Evolutionary conservation across 2,113 vertebrate genomes (phyloP).

Genomic region (Heteronetta atricapilla): DNA sequence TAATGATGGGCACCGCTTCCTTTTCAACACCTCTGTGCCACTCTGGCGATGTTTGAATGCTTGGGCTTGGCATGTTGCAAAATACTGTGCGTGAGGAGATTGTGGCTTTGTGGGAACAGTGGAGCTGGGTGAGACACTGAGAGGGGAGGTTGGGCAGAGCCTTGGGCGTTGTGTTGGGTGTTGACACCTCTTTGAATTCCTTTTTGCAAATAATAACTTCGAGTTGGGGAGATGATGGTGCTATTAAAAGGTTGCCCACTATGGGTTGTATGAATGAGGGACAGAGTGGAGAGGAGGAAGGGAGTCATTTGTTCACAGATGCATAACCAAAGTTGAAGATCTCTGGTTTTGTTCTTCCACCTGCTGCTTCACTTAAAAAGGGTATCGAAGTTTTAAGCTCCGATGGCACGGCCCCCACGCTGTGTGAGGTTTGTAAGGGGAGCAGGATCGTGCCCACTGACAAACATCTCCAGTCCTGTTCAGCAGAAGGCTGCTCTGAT

Average conservation of each 20-base stretch:
- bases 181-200: not conserved
- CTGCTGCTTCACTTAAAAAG: not conserved
- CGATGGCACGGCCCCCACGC: not conserved
- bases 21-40: rapidly evolving
- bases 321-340: not conserved
- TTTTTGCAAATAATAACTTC: not conserved
- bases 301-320: rapidly evolving
- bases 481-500: not conserved
- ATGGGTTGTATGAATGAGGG: not conserved
- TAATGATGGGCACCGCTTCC: rapidly evolving
- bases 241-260: not conserved
- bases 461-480: not conserved
- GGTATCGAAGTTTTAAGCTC: not conserved
- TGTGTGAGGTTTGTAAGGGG: not conserved
- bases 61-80: not conserved
- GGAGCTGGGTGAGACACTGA: not conserved
- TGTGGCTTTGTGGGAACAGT: not conserved
- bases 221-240: not conserved
- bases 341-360: not conserved
- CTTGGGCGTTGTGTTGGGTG: not conserved
- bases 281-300: not conserved
- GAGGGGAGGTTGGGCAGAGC: not conserved
- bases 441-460: not conserved
- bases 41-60: not conserved
- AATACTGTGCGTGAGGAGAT: not conserved